phyloP scores from a whole-genome alignment of 1,140 invertebrate species.

The Lepidurus couesii region DNA sequence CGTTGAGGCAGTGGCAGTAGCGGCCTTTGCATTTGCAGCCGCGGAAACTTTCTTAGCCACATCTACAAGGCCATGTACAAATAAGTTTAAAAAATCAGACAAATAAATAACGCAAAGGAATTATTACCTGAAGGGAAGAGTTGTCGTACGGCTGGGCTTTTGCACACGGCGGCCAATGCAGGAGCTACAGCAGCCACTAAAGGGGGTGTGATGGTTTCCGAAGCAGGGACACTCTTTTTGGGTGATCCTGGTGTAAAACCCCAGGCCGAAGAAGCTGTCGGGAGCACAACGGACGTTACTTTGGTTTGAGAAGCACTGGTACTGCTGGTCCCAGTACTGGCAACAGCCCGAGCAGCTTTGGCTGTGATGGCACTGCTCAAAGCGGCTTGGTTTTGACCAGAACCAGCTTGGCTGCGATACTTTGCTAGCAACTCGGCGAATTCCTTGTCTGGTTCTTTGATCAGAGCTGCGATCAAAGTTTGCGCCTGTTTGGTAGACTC shows the following conservation, averaged over 20 bases:
- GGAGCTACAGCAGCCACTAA: constrained; percentile 26
- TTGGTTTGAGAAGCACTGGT: constrained; percentile 34
- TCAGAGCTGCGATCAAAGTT: constrained; percentile 73
- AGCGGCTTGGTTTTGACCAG: constrained; percentile 24
- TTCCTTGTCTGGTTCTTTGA: constrained; percentile 89
- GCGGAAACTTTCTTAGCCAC: background rate
- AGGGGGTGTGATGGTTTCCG: constrained; percentile 33
- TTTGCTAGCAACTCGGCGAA: constrained; percentile 74
- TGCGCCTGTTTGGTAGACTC: constrained; percentile 87
- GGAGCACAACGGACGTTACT: constrained; percentile 35
- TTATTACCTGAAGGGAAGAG: constrained; percentile 28
- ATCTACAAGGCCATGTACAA: background rate
- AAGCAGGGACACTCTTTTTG: constrained; percentile 32
- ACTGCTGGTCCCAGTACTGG: constrained; percentile 30
- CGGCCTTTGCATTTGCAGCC: background rate
- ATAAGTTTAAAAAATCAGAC: background rate
- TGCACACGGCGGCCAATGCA: constrained; percentile 35
- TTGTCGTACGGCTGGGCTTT: constrained; percentile 39
- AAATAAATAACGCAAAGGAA: background rate
- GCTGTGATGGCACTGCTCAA: constrained; percentile 29
- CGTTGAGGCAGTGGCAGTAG: constrained; percentile 5
- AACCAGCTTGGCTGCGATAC: constrained; percentile 46
- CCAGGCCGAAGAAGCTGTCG: constrained; percentile 41
- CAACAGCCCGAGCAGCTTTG: constrained; percentile 27
- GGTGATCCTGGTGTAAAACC: constrained; percentile 28